Evolutionary conservation across 2,113 vertebrate genomes (phyloP).

Genomic region (Brachirus orientalis): DNA sequence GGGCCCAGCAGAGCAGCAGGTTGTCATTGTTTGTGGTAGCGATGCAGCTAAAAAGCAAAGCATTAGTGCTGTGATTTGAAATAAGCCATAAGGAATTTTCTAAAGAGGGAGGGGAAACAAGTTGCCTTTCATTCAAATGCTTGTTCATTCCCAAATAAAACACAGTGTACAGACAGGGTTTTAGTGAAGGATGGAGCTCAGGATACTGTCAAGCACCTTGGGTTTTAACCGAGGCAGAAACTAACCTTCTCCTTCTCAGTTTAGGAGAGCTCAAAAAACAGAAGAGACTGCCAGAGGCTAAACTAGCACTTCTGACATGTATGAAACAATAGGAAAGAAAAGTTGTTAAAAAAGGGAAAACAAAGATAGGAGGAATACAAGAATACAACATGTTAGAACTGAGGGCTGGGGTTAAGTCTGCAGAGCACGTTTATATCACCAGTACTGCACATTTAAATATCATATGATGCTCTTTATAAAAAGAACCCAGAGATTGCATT

Average conservation of each 20-base stretch:
- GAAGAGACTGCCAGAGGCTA: slow-evolving; percentile 81
- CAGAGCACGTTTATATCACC: neutral
- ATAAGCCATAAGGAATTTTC: slow-evolving; percentile 1
- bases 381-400: slow-evolving; percentile 42
- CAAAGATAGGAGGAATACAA: slow-evolving; percentile 48
- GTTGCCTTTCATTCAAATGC: slow-evolving; percentile 10
- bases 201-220: slow-evolving; percentile 31
- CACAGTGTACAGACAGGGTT: slow-evolving; percentile 19
- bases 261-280: slow-evolving; percentile 82
- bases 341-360: no score
- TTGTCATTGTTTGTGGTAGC: slow-evolving; percentile 1
- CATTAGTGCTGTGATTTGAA: slow-evolving; percentile 11
- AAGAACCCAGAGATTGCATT: no score
- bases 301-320: slow-evolving; percentile 80
- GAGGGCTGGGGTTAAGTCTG: slow-evolving; percentile 10
- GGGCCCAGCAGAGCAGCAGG: slow-evolving; percentile 8
- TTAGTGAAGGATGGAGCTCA: slow-evolving; percentile 33
- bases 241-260: slow-evolving; percentile 81
- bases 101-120: neutral
- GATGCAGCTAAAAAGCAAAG: slow-evolving; percentile 7
- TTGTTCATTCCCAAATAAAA: slow-evolving; percentile 48
- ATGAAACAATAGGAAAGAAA: slow-evolving; percentile 49
- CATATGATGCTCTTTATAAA: no score
- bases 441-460: no score
- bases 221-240: slow-evolving; percentile 50